phyloP scores from a whole-genome alignment of 2,113 vertebrate species.

The Podarcis cretensis region DNA sequence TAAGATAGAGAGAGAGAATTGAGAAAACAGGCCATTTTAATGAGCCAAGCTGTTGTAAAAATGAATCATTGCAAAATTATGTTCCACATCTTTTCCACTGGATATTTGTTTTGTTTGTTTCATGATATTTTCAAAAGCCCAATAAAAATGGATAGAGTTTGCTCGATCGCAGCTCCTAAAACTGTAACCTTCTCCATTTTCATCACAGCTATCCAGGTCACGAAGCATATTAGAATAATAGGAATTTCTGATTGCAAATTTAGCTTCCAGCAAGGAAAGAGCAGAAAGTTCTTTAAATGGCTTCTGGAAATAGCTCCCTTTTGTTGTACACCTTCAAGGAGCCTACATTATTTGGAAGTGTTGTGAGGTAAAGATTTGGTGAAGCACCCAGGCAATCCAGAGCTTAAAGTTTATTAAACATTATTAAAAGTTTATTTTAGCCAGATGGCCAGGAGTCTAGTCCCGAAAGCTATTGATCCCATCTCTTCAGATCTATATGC shows the following conservation, averaged over 20 bases:
- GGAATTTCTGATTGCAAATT: not conserved
- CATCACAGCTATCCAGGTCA: not conserved
- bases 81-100: not conserved
- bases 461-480: too few species aligned
- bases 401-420: too few species aligned
- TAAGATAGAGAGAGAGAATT: not conserved
- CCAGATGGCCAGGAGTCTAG: too few species aligned
- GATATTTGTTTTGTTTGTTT: not conserved
- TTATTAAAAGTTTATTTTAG: too few species aligned
- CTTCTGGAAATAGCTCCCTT: not conserved
- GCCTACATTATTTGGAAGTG: not conserved
- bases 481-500: too few species aligned
- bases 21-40: not conserved
- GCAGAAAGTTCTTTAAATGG: not conserved
- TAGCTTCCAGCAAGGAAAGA: not conserved
- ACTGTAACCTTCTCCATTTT: not conserved
- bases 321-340: rapidly evolving
- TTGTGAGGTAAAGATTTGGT: not conserved
- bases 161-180: not conserved
- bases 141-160: not conserved
- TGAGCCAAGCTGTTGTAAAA: not conserved
- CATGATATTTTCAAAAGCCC: not conserved
- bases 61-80: not conserved
- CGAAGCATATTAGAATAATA: rapidly evolving
- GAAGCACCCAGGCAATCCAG: not conserved